A percentile compares a stretch with the other conserved stretches of the same genome.
Evolutionary conservation across 2,888 invertebrate species (phyloP).

Genomic region (Latheticus oryzae): DNA sequence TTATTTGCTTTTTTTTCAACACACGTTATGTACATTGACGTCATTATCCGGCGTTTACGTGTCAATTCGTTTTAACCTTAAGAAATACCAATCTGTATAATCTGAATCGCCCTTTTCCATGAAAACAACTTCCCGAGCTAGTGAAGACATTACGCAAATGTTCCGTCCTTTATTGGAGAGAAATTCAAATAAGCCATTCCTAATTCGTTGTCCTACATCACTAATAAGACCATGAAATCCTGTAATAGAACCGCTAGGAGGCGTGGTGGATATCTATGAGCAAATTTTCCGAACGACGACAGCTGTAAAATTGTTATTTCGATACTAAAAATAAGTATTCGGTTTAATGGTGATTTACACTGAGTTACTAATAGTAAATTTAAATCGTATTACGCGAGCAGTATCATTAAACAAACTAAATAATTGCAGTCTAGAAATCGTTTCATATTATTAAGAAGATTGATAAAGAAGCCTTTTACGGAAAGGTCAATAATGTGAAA

Average conservation of each 20-base stretch:
- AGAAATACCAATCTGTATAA: too few species aligned
- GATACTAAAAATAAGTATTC: slow-evolving; percentile 2
- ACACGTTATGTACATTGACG: too few species aligned
- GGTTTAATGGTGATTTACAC: background rate
- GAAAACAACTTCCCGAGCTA: slow-evolving; percentile 3
- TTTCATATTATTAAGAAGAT: too few species aligned
- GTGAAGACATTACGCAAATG: slow-evolving; percentile 17
- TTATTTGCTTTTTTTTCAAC: too few species aligned
- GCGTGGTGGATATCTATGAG: slow-evolving; percentile 1
- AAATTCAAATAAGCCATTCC: slow-evolving; percentile 26
- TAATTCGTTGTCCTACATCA: slow-evolving; percentile 21
- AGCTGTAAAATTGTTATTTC: slow-evolving; percentile 5
- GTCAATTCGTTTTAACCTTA: too few species aligned
- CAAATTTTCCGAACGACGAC: slow-evolving; percentile 2
- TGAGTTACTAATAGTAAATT: too few species aligned
- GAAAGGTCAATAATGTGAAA: too few species aligned
- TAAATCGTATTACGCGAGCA: too few species aligned
- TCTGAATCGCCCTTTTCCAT: background rate
- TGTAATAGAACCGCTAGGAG: slow-evolving; percentile 3
- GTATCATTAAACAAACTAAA: too few species aligned
- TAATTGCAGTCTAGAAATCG: too few species aligned
- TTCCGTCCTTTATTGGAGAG: slow-evolving; percentile 20
- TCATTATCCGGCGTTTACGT: too few species aligned
- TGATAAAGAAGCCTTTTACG: too few species aligned
- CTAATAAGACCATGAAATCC: slow-evolving; percentile 14